Conservation (phyloP, 2,888 invertebrate species). For the Drosophila nr. perissopoda region DNA sequence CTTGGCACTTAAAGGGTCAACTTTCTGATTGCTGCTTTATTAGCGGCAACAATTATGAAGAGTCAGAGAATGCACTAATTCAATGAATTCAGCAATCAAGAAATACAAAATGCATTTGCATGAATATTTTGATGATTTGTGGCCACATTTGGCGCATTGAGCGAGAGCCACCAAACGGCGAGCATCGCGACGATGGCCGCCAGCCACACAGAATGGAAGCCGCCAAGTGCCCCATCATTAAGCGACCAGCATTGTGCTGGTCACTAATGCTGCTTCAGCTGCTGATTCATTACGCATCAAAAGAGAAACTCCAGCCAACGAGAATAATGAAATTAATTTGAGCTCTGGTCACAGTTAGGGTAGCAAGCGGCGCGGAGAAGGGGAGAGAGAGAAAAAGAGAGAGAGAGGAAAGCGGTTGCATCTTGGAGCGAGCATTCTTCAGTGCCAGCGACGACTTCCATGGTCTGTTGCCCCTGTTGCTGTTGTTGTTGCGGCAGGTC, state of each 20-base stretch:
- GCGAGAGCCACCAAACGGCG: slow-evolving; percentile 31
- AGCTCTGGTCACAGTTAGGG: slow-evolving; percentile 55
- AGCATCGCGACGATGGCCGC: slow-evolving; percentile 5
- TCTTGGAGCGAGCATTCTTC: slow-evolving; percentile 59
- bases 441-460: slow-evolving; percentile 58
- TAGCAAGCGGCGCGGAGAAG: background rate
- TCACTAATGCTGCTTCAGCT: slow-evolving; percentile 20
- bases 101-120: slow-evolving; percentile 50
- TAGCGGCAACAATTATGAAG: background rate
- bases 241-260: slow-evolving; percentile 4
- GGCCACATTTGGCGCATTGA: slow-evolving; percentile 45
- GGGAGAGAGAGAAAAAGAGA: slow-evolving; percentile 5
- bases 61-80: slow-evolving; percentile 1
- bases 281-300: slow-evolving; percentile 73
- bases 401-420: slow-evolving; percentile 47
- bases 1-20: background rate
- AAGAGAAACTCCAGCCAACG: slow-evolving; percentile 65
- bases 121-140: slow-evolving; percentile 57
- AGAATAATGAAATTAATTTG: slow-evolving; percentile 76
- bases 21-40: background rate
- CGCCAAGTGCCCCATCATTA: slow-evolving; percentile 11
- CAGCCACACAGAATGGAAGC: slow-evolving; percentile 43
- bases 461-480: slow-evolving; percentile 56
- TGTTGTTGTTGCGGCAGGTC: slow-evolving; percentile 63
- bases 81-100: slow-evolving; percentile 14